phyloP scores from a whole-genome alignment of 30 jellyfish, hydroid and myxozoan species.

The Morbakka virulenta region DNA sequence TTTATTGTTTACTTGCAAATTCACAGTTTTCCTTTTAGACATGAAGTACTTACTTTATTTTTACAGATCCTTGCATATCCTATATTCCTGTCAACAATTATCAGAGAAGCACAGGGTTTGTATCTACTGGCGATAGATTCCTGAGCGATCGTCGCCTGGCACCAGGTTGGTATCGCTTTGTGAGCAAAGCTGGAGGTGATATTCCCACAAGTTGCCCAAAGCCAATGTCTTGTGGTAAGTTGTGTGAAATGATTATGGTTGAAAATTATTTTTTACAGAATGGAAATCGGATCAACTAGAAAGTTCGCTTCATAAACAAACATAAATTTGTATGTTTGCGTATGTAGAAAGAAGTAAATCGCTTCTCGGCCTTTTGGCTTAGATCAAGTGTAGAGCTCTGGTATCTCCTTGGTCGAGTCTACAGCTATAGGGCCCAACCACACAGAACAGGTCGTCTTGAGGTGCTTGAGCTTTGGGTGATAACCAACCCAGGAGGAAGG shows the following conservation, averaged over 20 bases:
- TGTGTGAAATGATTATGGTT: no score
- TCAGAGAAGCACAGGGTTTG: constrained; percentile 57
- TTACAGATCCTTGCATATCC: background rate
- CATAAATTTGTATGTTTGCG: background rate
- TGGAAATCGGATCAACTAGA: background rate
- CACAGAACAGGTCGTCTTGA: no score
- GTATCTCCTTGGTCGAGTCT: no score
- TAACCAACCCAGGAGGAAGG: no score
- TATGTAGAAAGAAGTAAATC: no score
- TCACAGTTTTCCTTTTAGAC: no score
- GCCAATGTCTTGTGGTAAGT: constrained; percentile 78
- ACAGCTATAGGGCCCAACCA: no score
- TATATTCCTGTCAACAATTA: constrained; percentile 2
- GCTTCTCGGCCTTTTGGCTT: no score
- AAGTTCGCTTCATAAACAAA: background rate
- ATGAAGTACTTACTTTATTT: no score
- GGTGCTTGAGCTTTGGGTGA: no score
- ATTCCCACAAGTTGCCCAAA: constrained; percentile 83
- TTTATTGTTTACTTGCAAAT: no score
- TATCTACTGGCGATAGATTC: background rate
- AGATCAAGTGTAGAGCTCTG: no score
- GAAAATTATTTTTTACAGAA: background rate
- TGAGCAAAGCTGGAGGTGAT: constrained; percentile 72
- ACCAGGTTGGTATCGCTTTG: constrained; percentile 74
- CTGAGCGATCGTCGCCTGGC: constrained; percentile 32